Evolutionary conservation across 2,797 vertebrate species (phyloP), one percentile per base, ranked within the genome.

Genomic region (Aplochiton taeniatus): DNA sequence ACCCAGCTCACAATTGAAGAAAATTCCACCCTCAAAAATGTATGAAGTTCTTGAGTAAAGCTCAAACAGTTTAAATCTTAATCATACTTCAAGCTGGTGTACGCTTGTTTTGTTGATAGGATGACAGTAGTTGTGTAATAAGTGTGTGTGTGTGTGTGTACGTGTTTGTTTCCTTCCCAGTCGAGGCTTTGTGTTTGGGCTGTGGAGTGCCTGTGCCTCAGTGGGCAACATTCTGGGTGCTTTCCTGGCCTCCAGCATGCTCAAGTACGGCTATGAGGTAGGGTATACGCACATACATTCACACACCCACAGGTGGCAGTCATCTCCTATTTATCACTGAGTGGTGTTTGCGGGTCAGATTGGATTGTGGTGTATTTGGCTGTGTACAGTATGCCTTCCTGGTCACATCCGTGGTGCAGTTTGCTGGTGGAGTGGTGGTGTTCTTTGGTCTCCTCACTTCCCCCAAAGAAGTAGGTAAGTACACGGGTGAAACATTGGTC

Each of bases 161-260:
- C 11, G 17, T 17, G 9, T 55, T 4, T 51, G 49, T 43, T 44
- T 55, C 4, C 20, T 11, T 44, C 64, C 11, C 77, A 97, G 95
- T 14, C 93, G 96, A 11, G 96, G 95, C 8, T 95, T 97, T 76
- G 88, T 98, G 9, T 98, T 99, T 20, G 97, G 97, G 16, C 90
- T 99, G 62, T 99, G 97, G 97, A 98, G 97, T 42, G 96, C 97
- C 11, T 99, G 97, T 72, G 96, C 97, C 0, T 98, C 97, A 0
- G 96, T 97, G 10, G 97, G 97, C n/a, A 99, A 99, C 85, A 99
- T 99, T 82, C 88, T 99, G 18, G 97, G 97, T 5, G 97, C 97
- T 0, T 97, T 95, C 81, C 92, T 99, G 47, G 97, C 96, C 0
- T 98, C 97, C 8, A 97, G 95, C 0, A 94, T 99, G 66, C 92